These are phyloP conservation scores for Mesodorylaimus sp. DNA, from an alignment of 2,888 invertebrate genomes.

Conservation along the genomic window DNA sequence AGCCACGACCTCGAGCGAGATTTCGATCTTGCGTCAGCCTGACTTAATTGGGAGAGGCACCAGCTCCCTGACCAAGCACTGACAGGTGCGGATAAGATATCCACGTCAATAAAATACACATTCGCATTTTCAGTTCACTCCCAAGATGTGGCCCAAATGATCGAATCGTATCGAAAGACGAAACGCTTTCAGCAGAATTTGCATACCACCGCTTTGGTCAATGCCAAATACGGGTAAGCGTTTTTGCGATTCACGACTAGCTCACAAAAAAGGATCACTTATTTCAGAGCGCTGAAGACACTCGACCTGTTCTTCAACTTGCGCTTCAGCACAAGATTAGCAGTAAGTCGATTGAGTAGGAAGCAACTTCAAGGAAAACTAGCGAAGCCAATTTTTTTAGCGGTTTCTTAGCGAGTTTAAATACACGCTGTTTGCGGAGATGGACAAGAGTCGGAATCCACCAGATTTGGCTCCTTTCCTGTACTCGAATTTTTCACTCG, in stretches of 20 bases:
- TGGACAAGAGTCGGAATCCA: conserved; percentile 17
- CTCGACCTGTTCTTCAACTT: conserved; percentile 31
- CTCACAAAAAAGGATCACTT: too few relatives aligned
- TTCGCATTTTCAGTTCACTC: too few relatives aligned
- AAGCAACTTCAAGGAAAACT: background rate
- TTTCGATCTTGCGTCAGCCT: too few relatives aligned
- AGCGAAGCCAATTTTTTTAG: conserved; percentile 17
- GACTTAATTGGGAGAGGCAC: too few relatives aligned
- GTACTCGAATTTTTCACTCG: background rate
- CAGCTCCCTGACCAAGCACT: too few relatives aligned
- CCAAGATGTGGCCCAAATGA: too few relatives aligned
- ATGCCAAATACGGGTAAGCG: conserved; percentile 30
- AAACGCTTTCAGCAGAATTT: conserved; percentile 24
- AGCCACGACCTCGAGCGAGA: too few relatives aligned
- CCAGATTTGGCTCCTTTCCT: conserved; percentile 4
- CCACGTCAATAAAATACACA: too few relatives aligned
- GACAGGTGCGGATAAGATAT: too few relatives aligned
- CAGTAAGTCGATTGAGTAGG: conserved; percentile 18
- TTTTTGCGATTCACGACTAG: too few relatives aligned
- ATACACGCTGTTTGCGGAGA: conserved; percentile 20
- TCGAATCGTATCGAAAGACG: too few relatives aligned
- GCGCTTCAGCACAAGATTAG: conserved; percentile 29
- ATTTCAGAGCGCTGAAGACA: conserved; percentile 27
- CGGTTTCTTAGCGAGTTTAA: conserved; percentile 29
- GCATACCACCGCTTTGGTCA: conserved; percentile 28